Evolutionary conservation across 1,140 invertebrate genomes (phyloP), one percentile per base, ranked within the genome.

Genomic region (Drosophila subpulchrella): DNA sequence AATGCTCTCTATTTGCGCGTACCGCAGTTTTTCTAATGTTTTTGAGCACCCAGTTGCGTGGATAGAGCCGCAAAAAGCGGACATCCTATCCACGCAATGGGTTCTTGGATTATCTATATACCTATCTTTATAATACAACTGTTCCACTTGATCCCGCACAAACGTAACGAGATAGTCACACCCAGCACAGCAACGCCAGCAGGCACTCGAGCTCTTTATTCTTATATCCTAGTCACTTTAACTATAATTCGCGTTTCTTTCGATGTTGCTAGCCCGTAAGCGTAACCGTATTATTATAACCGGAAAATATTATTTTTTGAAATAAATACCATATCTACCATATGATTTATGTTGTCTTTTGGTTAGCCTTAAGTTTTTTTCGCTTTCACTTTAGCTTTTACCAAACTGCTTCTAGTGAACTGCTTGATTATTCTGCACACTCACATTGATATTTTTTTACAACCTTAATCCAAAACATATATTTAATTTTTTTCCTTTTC

Each of bases 1-100:
- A 89, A 89, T 89, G 84, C 84, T 89, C 53, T 89, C 84, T 89
- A 89, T 89, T 78, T 78, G 76, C 84, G 84, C 66, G 39, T 67
- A 81, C 78, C 85, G 85, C 65, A 58, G 81, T 72, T 90, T 90
- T 81, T 81, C 59, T 73, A 66, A 67, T 75, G 46, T 85, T 81
- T 85, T 84, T 80, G 72, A 56, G 24, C 48, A 44, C 24, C 62
- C 34, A 39, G 32, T 51, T 78, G 65, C 54, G 46, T 80, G 41
- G 46, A 61, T 75, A 61, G 53, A 38, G 6, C 3, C 10, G 3
- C 5, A 27, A 15, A 2, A 24, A 17, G 20, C 6, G 12, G 54
- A 15, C 3, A 12, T 15, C 30, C 56, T 56, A 78, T 77, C 54
- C 75, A 70, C 66, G 74, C 65, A 77, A 71, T n/a, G 62, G 63